Conservation (phyloP, 2,113 vertebrate genomes). For the Accipiter cooperii region DNA sequence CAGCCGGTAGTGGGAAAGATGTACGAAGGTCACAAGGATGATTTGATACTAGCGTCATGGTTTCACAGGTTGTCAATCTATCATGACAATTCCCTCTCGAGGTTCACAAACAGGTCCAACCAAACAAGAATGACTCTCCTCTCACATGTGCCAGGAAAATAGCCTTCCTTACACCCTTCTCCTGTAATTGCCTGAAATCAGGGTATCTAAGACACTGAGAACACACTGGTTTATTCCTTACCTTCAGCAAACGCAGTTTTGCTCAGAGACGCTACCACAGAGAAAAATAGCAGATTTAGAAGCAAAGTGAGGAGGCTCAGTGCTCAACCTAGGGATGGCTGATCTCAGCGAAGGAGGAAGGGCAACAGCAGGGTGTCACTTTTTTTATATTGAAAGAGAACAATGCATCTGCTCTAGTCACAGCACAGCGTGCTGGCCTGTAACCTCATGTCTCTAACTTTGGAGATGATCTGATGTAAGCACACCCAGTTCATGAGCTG, state of each 20-base stretch:
- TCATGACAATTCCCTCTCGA: neutral
- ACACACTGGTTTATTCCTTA: neutral
- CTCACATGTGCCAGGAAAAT: neutral
- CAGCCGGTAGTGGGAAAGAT: neutral
- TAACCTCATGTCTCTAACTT: rapidly evolving
- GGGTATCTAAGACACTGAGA: rapidly evolving
- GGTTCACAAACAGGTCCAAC: neutral
- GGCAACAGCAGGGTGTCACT: neutral
- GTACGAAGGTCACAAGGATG: rapidly evolving
- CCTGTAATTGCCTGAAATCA: neutral
- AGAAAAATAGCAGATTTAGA: neutral
- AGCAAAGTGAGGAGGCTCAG: rapidly evolving
- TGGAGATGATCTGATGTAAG: neutral
- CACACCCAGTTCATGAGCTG: neutral
- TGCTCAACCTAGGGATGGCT: neutral
- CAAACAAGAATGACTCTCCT: neutral
- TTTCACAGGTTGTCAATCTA: neutral
- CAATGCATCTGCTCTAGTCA: neutral
- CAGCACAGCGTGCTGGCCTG: neutral
- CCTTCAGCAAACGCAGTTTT: neutral
- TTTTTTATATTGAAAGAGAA: neutral
- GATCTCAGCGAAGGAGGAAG: neutral
- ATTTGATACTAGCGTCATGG: neutral
- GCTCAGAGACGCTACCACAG: neutral
- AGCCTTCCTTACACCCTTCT: neutral